Evolutionary conservation across 2,888 invertebrate genomes (phyloP).

Genomic region (Adelognathus sp.): DNA sequence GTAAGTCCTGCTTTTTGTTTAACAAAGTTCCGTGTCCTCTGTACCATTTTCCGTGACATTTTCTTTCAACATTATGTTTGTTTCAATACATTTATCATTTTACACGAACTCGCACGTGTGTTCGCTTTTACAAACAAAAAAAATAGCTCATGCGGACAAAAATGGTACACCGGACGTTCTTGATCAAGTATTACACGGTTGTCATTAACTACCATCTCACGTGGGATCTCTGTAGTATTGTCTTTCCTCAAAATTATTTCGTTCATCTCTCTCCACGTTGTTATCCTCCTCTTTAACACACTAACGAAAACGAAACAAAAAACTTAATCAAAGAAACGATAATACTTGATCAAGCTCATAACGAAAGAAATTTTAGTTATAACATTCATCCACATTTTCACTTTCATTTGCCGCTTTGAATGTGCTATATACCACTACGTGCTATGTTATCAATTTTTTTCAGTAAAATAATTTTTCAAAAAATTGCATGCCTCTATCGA

Average conservation of each 20-base stretch:
- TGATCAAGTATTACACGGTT: conserved; percentile 78
- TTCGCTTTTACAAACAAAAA: conserved; percentile 18
- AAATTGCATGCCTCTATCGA: conserved; percentile 40
- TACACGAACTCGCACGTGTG: conserved; percentile 18
- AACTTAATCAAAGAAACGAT: conserved; percentile 44
- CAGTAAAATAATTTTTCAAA: conserved; percentile 9
- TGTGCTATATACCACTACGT: conserved; percentile 74
- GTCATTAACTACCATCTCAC: conserved; percentile 45
- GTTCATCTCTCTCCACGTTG: background rate
- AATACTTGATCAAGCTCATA: conserved; percentile 79
- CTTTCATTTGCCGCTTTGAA: conserved; percentile 80
- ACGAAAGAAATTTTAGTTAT: conserved; percentile 75
- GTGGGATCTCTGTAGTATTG: conserved; percentile 23
- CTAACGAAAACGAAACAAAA: conserved; percentile 58
- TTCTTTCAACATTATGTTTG: background rate
- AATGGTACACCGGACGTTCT: conserved; percentile 77
- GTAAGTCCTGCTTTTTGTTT: conserved; percentile 81
- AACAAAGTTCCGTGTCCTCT: conserved; percentile 72
- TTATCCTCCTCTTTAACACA: conserved; percentile 37
- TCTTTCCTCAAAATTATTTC: conserved; percentile 35
- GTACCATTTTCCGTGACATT: conserved; percentile 70
- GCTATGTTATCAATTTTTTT: conserved; percentile 60
- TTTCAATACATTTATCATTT: background rate
- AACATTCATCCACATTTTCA: conserved; percentile 77
- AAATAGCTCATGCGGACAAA: conserved; percentile 57